phyloP scores from a whole-genome alignment of 2,797 vertebrate species.

The Serranus cabrilla region DNA sequence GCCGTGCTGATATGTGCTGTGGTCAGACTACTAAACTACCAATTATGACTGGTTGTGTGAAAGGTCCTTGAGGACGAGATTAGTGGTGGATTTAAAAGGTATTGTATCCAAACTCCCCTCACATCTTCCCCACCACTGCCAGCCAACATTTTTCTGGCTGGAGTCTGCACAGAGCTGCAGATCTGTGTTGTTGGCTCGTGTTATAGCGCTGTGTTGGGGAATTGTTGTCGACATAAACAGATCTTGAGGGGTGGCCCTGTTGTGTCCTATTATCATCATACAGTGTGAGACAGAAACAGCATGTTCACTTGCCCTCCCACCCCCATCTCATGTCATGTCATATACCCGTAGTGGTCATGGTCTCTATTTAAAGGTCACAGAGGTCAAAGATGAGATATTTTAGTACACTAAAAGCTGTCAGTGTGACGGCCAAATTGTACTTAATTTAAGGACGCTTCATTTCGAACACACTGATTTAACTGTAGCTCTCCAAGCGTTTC shows the following conservation, averaged over 20 bases:
- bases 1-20: not conserved
- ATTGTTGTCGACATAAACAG: slow-evolving; percentile 30
- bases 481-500: not conserved
- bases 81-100: slow-evolving; percentile 10
- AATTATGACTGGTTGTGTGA: not conserved
- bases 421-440: not conserved
- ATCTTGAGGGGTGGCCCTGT: slow-evolving; percentile 38
- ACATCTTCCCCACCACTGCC: not conserved
- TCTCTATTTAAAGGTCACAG: slow-evolving; percentile 39
- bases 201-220: slow-evolving; percentile 28
- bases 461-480: not conserved
- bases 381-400: slow-evolving; percentile 24
- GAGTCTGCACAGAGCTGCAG: not conserved
- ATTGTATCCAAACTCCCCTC: not conserved
- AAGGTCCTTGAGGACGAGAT: slow-evolving; percentile 7
- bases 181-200: slow-evolving; percentile 41
- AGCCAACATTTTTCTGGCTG: slow-evolving; percentile 36
- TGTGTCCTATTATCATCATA: slow-evolving; percentile 53
- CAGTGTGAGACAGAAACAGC: slow-evolving; percentile 53
- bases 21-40: not conserved
- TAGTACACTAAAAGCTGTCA: slow-evolving; percentile 10
- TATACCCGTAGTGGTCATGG: slow-evolving; percentile 18
- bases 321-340: slow-evolving; percentile 34
- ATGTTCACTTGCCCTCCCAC: slow-evolving; percentile 38
- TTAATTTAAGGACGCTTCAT: not conserved